Conservation (phyloP, 2,797 vertebrate species). For the Decapterus maruadsi region DNA sequence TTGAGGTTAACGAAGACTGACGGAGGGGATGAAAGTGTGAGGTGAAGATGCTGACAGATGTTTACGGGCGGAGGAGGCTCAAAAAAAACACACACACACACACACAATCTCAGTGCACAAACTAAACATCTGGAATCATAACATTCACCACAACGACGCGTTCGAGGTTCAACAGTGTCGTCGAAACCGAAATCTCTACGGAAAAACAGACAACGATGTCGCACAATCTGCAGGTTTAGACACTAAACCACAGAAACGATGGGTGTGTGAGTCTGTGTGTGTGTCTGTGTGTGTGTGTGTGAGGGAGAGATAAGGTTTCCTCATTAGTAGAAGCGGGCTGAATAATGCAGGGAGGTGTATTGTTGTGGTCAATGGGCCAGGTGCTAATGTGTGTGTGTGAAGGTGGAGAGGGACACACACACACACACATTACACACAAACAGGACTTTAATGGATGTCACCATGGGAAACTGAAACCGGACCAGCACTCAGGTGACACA, state of each 20-base stretch:
- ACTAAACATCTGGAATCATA: background rate
- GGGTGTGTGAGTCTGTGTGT: background rate
- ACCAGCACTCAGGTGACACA: slow-evolving; percentile 73
- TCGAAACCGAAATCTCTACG: too few species aligned
- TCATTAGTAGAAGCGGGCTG: slow-evolving; percentile 80
- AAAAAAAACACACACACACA: too few species aligned
- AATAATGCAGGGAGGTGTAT: slow-evolving; percentile 84
- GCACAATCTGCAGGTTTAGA: background rate
- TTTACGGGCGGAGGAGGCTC: slow-evolving; percentile 45
- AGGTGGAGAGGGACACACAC: slow-evolving; percentile 69
- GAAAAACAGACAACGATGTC: too few species aligned
- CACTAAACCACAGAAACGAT: too few species aligned
- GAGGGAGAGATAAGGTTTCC: slow-evolving; percentile 73
- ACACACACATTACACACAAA: slow-evolving; percentile 18
- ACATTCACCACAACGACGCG: slow-evolving; percentile 32
- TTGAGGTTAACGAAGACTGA: slow-evolving; percentile 66
- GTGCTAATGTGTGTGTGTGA: slow-evolving; percentile 86
- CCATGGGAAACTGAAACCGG: slow-evolving; percentile 81
- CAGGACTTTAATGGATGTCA: slow-evolving; percentile 88
- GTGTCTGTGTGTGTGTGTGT: slow-evolving; percentile 13
- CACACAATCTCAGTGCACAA: background rate
- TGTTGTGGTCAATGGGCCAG: slow-evolving; percentile 82
- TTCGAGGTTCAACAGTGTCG: slow-evolving; percentile 6
- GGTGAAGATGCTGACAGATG: slow-evolving; percentile 59
- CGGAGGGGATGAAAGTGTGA: slow-evolving; percentile 47